Evolutionary conservation across 2,113 vertebrate species (phyloP), one percentile per base, ranked within the genome.

Genomic region (rat (Rattus norvegicus)): DNA sequence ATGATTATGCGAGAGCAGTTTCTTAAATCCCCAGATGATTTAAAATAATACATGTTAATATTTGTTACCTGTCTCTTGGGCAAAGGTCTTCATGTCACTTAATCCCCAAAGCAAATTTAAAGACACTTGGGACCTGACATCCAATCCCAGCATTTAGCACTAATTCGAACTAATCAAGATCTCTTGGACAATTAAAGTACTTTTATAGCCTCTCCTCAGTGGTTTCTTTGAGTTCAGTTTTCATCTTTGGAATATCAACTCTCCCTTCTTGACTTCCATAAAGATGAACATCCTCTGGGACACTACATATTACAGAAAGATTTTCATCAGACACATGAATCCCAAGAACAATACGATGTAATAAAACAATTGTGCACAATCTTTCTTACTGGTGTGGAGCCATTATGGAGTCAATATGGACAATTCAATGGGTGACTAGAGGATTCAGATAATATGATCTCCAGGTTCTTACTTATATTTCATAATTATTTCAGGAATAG

Each of bases 401-500:
- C 98, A 99, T 95, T 99, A 98, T 8, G 99, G 99, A 4, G n/a
- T 69, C 20, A 24, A 9, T 26, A 7, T 17, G 2, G 22, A 14
- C 98, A 99, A 33, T 98, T 94, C 99, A 56, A 43, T 47, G 26
- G 14, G 13, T 43, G 24, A 63, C 13, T 28, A 30, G n/a, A 43
- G 6, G 26, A 19, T 30, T 39, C n/a, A 99, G 0, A 39, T 98
- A 99, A 92, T 99, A 99, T 95, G 99, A 99, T 98, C 99, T 99
- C 99, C 99, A 99, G 93, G 99, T 99, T 95, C 99, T 99, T 99
- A 99, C 63, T 99, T 99, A 83, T 99, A 99, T 16, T 99, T 99
- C 92, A 99, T 99, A 99, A 98, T 83, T 98, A 98, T 83, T 99
- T 6, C 22, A 72, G 67, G 8, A 26, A 1, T 33, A 54, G 86